Evolutionary conservation across 1,140 invertebrate genomes (phyloP).

Genomic region (Argopecten irradians): DNA sequence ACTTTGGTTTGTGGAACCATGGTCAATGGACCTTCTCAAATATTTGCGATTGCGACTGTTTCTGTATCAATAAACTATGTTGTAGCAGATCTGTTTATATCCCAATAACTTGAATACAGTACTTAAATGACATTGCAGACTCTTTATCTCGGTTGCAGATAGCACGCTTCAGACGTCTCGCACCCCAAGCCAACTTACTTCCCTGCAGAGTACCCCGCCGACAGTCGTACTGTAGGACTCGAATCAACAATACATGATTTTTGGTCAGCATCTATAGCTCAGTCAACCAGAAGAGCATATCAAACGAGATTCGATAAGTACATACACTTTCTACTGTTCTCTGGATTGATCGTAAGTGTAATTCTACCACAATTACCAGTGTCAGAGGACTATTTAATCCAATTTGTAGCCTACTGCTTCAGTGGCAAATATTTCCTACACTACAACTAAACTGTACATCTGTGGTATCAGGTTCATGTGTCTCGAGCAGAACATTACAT

Average conservation of each 20-base stretch:
- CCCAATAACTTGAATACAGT: too few relatives aligned
- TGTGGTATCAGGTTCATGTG: conserved; percentile 35
- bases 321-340: background rate
- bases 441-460: conserved; percentile 39
- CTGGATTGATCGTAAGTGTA: background rate
- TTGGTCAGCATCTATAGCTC: background rate
- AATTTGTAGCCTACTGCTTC: conserved; percentile 30
- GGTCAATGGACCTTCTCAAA: too few relatives aligned
- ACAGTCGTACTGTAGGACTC: background rate
- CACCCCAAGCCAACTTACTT: background rate
- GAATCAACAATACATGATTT: background rate
- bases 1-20: too few relatives aligned
- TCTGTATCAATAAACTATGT: too few relatives aligned
- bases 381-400: conserved; percentile 16
- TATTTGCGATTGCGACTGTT: too few relatives aligned
- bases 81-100: too few relatives aligned
- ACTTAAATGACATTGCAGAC: background rate
- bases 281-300: background rate
- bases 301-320: conserved; percentile 13
- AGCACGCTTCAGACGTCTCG: background rate
- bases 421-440: background rate
- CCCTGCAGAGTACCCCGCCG: background rate
- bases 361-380: background rate
- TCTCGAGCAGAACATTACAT: background rate
- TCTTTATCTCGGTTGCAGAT: conserved; percentile 28